Conservation (phyloP, 2,113 vertebrate species). For the Macrotis lagotis region DNA sequence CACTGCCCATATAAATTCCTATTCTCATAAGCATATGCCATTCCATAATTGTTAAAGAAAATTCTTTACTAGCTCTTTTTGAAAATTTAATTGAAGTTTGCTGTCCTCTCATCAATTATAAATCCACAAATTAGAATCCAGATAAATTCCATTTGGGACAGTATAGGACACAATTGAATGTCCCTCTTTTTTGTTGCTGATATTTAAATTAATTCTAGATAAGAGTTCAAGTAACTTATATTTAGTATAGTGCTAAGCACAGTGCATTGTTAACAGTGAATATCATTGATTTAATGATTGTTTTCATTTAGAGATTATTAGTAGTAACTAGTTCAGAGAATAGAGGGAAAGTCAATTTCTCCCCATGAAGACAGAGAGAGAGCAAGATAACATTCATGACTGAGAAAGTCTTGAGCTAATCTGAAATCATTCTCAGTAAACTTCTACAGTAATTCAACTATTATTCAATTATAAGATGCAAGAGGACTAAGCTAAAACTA, state of each 20-base stretch:
- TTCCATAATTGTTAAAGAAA: slow-evolving; percentile 70
- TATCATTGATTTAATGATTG: slow-evolving; percentile 10
- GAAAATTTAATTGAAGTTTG: slow-evolving; percentile 67
- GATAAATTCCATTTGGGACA: not conserved
- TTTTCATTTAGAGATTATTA: slow-evolving; percentile 38
- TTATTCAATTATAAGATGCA: not conserved
- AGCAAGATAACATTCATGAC: not conserved
- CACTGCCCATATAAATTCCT: slow-evolving; percentile 60
- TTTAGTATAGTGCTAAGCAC: not conserved
- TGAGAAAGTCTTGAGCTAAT: slow-evolving; percentile 9
- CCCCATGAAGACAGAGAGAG: not conserved
- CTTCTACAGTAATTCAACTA: not conserved
- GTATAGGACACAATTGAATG: not conserved
- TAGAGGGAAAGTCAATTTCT: not conserved
- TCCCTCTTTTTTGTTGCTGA: not conserved
- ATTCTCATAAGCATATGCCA: slow-evolving; percentile 62
- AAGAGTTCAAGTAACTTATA: slow-evolving; percentile 24
- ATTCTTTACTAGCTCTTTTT: slow-evolving; percentile 50
- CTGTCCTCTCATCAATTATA: slow-evolving; percentile 60
- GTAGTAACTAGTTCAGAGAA: not conserved
- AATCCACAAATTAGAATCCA: slow-evolving; percentile 54
- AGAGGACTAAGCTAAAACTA: not conserved
- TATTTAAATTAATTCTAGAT: slow-evolving; percentile 22
- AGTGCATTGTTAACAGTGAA: slow-evolving; percentile 31
- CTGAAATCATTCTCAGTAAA: slow-evolving; percentile 33